phyloP scores from a whole-genome alignment of 2,113 vertebrate genomes.

The Irena cyanogastra region DNA sequence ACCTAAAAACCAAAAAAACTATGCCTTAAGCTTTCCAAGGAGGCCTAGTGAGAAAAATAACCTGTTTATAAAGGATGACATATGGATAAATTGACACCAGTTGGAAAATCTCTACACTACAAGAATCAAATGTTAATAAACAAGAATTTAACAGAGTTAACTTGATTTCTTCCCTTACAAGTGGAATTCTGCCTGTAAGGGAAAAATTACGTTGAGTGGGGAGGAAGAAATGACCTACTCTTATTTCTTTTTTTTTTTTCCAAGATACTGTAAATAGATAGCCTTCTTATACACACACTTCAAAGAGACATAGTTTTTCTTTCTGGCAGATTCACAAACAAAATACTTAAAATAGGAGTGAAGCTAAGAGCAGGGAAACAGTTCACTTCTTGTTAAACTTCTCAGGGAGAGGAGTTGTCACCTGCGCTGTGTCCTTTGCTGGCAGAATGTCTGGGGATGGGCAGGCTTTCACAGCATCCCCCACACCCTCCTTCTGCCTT shows the following conservation, averaged over 20 bases:
- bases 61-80: neutral
- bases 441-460: neutral
- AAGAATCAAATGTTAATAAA: neutral
- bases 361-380: neutral
- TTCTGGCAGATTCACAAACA: neutral
- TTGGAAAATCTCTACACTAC: neutral
- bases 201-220: neutral
- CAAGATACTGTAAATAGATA: neutral
- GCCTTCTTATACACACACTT: neutral
- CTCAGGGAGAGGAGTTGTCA: neutral
- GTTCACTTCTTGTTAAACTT: neutral
- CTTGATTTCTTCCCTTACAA: neutral
- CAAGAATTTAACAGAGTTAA: neutral
- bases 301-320: neutral
- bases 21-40: neutral
- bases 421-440: neutral
- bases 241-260: neutral
- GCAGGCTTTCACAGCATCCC: neutral
- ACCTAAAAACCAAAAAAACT: neutral
- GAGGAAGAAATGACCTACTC: neutral
- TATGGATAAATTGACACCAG: neutral
- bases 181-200: neutral
- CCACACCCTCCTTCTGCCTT: fast-evolving
- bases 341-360: neutral
- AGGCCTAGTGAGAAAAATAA: neutral